phyloP scores from a whole-genome alignment of 1,140 invertebrate species.

The Reticulitermes speratus region DNA sequence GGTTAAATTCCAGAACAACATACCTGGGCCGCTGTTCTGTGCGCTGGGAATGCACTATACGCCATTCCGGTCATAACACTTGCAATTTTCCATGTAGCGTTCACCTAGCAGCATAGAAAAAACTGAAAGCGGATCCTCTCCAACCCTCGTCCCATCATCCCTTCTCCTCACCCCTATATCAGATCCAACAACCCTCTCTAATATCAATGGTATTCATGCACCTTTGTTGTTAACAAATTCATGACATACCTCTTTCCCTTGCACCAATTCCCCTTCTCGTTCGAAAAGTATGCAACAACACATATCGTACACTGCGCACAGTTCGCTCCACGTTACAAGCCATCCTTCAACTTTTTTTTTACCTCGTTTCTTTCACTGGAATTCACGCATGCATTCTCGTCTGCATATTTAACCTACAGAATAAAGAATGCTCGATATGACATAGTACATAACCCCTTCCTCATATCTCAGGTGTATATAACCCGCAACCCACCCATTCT shows the following conservation, averaged over 20 bases:
- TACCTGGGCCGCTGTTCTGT: neutral
- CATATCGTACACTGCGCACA: neutral
- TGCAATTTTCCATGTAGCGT: neutral
- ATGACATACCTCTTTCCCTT: neutral
- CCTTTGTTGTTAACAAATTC: constrained; percentile 19
- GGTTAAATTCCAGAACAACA: neutral
- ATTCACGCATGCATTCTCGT: neutral
- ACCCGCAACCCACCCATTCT: neutral
- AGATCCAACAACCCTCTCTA: neutral
- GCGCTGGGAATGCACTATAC: neutral
- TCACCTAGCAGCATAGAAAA: neutral
- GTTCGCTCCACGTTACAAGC: too few relatives aligned
- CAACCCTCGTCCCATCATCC: neutral
- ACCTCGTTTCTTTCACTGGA: neutral
- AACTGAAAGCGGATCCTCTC: neutral
- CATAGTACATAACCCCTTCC: neutral
- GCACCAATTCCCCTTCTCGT: neutral
- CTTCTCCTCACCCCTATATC: neutral
- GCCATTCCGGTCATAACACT: constrained; percentile 12
- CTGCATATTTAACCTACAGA: neutral
- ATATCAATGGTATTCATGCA: constrained; percentile 6
- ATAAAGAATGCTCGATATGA: neutral
- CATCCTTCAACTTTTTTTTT: neutral
- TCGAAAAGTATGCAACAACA: neutral
- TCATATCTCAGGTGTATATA: neutral